Percentiles rank a stretch among this genome's conserved stretches.
Conservation (phyloP, 2,888 invertebrate genomes). For the Drosophila melanosoma region DNA sequence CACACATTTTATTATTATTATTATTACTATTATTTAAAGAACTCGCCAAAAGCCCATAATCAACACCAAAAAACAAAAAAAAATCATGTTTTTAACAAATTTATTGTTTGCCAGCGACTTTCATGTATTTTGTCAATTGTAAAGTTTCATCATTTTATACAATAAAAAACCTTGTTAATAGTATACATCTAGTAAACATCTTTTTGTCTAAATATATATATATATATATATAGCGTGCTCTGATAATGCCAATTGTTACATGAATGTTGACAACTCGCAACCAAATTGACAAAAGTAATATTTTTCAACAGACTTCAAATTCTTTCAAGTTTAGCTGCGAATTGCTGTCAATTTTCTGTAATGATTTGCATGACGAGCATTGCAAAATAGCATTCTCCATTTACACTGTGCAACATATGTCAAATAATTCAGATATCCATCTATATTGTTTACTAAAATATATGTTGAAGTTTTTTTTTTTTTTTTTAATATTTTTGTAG, state of each 20-base stretch:
- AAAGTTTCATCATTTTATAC: constrained; percentile 54
- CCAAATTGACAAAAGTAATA: constrained; percentile 34
- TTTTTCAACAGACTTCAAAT: constrained; percentile 5
- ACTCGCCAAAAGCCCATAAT: constrained; percentile 8
- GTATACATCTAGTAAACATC: constrained; percentile 2
- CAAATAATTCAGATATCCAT: background rate
- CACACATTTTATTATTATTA: constrained; percentile 16
- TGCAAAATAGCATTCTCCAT: constrained; percentile 31
- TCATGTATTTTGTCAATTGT: constrained; percentile 33
- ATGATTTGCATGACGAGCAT: constrained; percentile 67
- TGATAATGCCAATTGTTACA: constrained; percentile 83
- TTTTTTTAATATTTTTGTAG: background rate
- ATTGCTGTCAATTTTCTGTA: constrained; percentile 71
- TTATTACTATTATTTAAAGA: constrained; percentile 36
- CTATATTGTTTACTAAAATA: background rate
- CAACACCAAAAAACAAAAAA: background rate
- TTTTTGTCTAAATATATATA: background rate
- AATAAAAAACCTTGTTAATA: constrained; percentile 55
- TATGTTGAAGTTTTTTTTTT: background rate
- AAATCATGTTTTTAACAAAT: constrained; percentile 6
- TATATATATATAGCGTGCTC: constrained; percentile 41
- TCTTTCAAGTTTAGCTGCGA: constrained; percentile 34
- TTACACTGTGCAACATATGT: constrained; percentile 42
- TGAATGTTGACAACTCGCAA: constrained; percentile 72
- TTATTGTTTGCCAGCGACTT: constrained; percentile 12